phyloP scores from a whole-genome alignment of 2,888 invertebrate genomes.

The Leucophenga maculata region DNA sequence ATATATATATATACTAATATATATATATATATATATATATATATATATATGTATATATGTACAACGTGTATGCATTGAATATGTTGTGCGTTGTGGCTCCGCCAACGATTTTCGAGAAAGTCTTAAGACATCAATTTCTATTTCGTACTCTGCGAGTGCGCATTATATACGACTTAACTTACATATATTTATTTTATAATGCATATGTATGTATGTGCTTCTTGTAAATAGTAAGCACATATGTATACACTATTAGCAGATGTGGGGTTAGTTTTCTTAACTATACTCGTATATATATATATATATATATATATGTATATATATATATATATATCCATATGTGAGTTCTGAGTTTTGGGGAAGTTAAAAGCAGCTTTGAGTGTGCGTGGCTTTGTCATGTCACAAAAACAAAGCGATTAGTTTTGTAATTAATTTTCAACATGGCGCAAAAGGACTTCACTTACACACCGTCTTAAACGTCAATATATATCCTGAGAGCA shows the following conservation, averaged over 20 bases:
- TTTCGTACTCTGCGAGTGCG: constrained; percentile 3
- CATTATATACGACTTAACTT: not conserved
- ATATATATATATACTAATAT: too few species aligned
- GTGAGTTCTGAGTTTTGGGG: not conserved
- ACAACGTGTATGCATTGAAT: too few species aligned
- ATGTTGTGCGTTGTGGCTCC: too few species aligned
- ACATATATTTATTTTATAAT: constrained; percentile 16
- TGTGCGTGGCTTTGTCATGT: constrained; percentile 1
- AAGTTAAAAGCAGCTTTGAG: not conserved
- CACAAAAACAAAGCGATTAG: constrained; percentile 1
- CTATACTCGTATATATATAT: not conserved
- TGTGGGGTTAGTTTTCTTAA: constrained; percentile 3
- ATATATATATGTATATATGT: too few species aligned
- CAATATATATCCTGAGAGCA: not conserved
- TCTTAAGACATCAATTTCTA: constrained; percentile 11
- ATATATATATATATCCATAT: constrained; percentile 23
- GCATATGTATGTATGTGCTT: constrained; percentile 29
- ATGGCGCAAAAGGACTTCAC: not conserved
- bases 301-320: not conserved
- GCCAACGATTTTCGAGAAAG: constrained; percentile 14
- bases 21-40: too few species aligned
- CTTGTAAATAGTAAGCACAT: not conserved
- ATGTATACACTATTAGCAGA: constrained; percentile 41
- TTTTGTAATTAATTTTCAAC: constrained; percentile 16
- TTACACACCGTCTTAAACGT: not conserved